These are phyloP conservation scores for Pseudanteris insignis DNA, from an alignment of 2,888 invertebrate species.

Conservation along the genomic window DNA sequence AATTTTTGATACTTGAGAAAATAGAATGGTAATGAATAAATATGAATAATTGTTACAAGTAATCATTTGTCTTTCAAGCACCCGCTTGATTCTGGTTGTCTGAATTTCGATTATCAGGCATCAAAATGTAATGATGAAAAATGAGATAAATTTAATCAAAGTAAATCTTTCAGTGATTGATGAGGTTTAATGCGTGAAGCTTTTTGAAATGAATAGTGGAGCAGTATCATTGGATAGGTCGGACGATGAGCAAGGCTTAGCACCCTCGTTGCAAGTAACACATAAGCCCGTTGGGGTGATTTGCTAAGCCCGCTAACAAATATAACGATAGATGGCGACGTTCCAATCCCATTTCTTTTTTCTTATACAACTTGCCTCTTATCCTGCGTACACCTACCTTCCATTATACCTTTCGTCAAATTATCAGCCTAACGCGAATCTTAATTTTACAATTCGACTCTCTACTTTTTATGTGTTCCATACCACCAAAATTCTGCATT, in stretches of 20 bases:
- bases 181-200: constrained; percentile 40
- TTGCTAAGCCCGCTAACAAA: constrained; percentile 67
- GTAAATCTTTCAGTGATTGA: constrained; percentile 41
- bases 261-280: constrained; percentile 59
- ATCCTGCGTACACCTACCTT: constrained; percentile 31
- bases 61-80: too few species aligned
- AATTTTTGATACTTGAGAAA: too few species aligned
- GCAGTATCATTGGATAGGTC: constrained; percentile 40
- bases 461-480: too few species aligned
- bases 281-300: constrained; percentile 65
- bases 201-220: constrained; percentile 39
- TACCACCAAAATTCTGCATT: too few species aligned
- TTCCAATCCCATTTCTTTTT: constrained; percentile 52
- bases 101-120: constrained; percentile 27
- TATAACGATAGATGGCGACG: constrained; percentile 66
- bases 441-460: too few species aligned
- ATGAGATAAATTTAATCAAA: constrained; percentile 37
- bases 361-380: constrained; percentile 47
- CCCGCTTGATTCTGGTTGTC: too few species aligned
- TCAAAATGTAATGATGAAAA: constrained; percentile 36
- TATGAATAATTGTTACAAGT: too few species aligned
- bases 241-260: constrained; percentile 57
- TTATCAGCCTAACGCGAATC: too few species aligned
- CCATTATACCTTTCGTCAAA: too few species aligned
- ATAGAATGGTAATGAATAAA: too few species aligned